Percentiles rank a stretch among this genome's conserved stretches.
These are phyloP conservation scores for Scomber colias DNA, from an alignment of 2,113 vertebrate genomes.

Conservation along the genomic window DNA sequence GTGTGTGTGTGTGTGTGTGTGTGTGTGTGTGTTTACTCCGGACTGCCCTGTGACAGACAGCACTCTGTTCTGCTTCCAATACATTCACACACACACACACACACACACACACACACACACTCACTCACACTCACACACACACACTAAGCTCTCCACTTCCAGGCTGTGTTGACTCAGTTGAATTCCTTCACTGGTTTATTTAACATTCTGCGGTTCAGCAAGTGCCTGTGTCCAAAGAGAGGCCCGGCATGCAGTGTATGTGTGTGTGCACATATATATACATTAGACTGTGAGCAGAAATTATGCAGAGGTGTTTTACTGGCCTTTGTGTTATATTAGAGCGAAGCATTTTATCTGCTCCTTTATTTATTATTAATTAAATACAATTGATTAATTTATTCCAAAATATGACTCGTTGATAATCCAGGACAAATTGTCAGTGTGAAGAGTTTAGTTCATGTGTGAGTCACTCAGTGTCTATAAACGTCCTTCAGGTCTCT, in stretches of 20 bases:
- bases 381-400: neutral
- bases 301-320: slow-evolving; percentile 6
- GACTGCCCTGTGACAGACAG: slow-evolving; percentile 60
- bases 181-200: slow-evolving; percentile 69
- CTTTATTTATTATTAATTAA: slow-evolving; percentile 15
- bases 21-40: slow-evolving; percentile 32
- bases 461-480: slow-evolving; percentile 18
- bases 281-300: neutral
- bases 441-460: neutral
- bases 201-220: slow-evolving; percentile 65
- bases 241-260: slow-evolving; percentile 13
- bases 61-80: slow-evolving; percentile 48
- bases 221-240: slow-evolving; percentile 55
- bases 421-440: neutral
- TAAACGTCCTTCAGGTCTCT: slow-evolving; percentile 7
- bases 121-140: slow-evolving; percentile 23
- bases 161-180: slow-evolving; percentile 59
- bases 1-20: neutral
- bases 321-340: slow-evolving; percentile 7
- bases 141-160: neutral
- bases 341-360: neutral
- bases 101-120: slow-evolving; percentile 30
- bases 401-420: slow-evolving; percentile 6
- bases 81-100: neutral
- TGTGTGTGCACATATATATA: neutral